Evolutionary conservation across 1,140 invertebrate species (phyloP).

Genomic region (Zophobas morio): DNA sequence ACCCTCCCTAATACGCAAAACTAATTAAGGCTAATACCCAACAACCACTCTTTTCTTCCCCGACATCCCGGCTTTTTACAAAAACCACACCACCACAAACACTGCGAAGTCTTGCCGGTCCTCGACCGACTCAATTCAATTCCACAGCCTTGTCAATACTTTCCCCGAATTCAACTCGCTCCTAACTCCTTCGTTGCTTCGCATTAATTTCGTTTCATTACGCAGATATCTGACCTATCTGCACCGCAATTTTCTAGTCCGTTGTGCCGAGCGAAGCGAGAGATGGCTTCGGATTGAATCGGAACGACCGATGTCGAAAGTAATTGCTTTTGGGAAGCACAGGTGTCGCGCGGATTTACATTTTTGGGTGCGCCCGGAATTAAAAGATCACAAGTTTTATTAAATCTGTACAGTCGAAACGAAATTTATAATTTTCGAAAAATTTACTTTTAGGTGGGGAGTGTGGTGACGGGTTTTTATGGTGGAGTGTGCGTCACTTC

Average conservation of each 20-base stretch:
- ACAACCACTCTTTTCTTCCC: background rate
- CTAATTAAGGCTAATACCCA: background rate
- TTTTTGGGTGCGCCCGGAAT: background rate
- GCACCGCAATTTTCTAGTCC: conserved; percentile 48
- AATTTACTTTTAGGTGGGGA: background rate
- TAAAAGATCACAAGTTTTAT: background rate
- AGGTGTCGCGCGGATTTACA: conserved; percentile 31
- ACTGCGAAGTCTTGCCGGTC: too few species aligned
- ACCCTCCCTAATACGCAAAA: too few species aligned
- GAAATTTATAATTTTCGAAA: background rate
- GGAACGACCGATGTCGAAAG: conserved; percentile 1
- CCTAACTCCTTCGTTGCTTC: conserved; percentile 41
- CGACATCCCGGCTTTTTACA: too few species aligned
- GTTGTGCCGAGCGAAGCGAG: conserved; percentile 29
- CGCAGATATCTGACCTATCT: conserved; percentile 49
- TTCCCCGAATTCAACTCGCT: background rate
- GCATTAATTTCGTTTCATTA: conserved; percentile 49
- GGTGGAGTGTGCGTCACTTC: background rate
- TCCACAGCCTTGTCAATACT: conserved; percentile 21
- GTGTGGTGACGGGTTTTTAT: too few species aligned
- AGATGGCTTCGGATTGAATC: conserved; percentile 27
- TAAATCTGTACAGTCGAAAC: background rate
- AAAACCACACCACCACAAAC: too few species aligned
- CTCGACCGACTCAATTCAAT: conserved; percentile 17
- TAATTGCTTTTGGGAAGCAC: conserved; percentile 27